Evolutionary conservation across 1,140 invertebrate species (phyloP).

Genomic region (Lepidurus arcticus): DNA sequence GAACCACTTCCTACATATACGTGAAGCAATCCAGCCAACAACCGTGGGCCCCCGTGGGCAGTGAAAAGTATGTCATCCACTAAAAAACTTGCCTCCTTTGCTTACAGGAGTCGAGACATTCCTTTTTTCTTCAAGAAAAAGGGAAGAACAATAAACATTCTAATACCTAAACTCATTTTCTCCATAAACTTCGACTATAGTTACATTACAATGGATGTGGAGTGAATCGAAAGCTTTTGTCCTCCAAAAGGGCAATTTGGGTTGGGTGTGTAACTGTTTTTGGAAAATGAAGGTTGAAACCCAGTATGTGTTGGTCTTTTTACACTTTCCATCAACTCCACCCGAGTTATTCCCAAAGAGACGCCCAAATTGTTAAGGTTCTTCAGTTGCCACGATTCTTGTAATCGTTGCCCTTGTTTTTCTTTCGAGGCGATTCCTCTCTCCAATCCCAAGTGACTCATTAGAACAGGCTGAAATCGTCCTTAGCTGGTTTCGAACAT

Average conservation of each 20-base stretch:
- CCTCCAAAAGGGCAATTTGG: not conserved
- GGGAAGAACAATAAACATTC: not conserved
- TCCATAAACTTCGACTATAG: too few species aligned
- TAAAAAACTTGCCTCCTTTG: not conserved
- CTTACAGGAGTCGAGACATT: not conserved
- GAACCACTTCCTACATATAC: slow-evolving; percentile 11
- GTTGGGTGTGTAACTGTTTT: slow-evolving; percentile 1
- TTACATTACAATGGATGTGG: too few species aligned
- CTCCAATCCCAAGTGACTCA: too few species aligned
- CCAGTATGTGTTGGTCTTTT: not conserved
- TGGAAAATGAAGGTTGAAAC: not conserved
- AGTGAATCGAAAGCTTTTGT: not conserved
- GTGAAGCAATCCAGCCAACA: not conserved
- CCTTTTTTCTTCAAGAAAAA: not conserved
- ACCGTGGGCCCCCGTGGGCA: not conserved
- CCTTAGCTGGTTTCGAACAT: too few species aligned
- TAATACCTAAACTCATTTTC: not conserved
- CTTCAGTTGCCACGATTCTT: not conserved
- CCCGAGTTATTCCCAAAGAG: not conserved
- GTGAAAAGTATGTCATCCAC: slow-evolving; percentile 19
- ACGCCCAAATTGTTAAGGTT: not conserved
- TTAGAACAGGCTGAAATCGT: too few species aligned
- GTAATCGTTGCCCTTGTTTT: not conserved
- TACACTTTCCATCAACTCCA: not conserved
- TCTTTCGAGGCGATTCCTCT: too few species aligned